These are phyloP conservation scores for Ptychochromis oligacanthus DNA, from an alignment of 2,113 vertebrate genomes.

Conservation along the genomic window DNA sequence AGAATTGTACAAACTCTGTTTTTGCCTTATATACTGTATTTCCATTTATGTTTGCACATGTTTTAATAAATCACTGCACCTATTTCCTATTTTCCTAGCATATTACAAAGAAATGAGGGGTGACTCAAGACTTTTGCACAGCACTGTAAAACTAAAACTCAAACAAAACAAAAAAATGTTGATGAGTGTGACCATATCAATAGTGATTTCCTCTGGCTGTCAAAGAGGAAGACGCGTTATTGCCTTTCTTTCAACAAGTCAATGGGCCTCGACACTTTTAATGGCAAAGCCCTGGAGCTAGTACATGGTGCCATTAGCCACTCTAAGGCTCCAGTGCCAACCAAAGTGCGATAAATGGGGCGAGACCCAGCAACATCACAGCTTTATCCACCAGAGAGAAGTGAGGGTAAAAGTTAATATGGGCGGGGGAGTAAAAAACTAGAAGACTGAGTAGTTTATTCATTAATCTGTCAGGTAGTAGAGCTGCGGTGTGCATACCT, in stretches of 20 bases:
- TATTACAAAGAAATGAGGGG: too few relatives aligned
- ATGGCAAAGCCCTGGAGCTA: constrained; percentile 45
- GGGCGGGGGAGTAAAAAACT: background rate
- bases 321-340: constrained; percentile 21
- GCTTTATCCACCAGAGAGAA: constrained; percentile 25
- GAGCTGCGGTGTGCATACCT: background rate
- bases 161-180: background rate
- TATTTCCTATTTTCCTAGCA: too few relatives aligned
- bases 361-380: constrained; percentile 27
- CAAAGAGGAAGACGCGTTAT: constrained; percentile 20
- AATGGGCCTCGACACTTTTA: constrained; percentile 55
- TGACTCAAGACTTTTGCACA: too few relatives aligned
- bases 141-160: background rate
- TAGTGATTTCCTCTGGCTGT: constrained; percentile 25
- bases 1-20: too few relatives aligned
- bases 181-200: background rate
- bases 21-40: too few relatives aligned
- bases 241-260: constrained; percentile 44
- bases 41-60: too few relatives aligned
- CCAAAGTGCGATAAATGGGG: constrained; percentile 54
- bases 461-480: background rate
- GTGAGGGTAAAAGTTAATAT: background rate
- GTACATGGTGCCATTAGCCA: constrained; percentile 50
- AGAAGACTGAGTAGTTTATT: background rate
- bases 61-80: too few relatives aligned